Base-by-base conservation (phyloP, 2,113 vertebrate genomes). In the Salvelinus alpinus region DNA sequence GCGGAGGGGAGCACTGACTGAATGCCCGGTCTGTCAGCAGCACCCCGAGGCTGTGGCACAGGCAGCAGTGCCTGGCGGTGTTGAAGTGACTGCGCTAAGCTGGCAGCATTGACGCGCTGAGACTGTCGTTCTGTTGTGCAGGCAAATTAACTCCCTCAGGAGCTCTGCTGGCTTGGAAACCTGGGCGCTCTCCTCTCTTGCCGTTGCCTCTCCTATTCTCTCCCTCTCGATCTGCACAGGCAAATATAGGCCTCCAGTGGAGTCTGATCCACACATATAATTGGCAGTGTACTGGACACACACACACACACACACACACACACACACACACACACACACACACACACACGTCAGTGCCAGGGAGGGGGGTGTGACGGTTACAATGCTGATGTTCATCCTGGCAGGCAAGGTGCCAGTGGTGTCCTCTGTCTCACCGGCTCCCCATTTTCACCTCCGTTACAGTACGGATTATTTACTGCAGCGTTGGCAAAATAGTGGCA, bases 381-480 rank as follows among this genome's bases (percentile, higher is more conserved):
- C 34, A 64, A 34, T 82, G 29, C 54, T 48, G 66, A 78, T 78
- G 60, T 64, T 16, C 18, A n/a, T 64, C 47, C 74, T 70, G 77
- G 64, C 31, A 22, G 71, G 27, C 25, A 31, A 18, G 5, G 16
- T 13, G 31, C 27, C 18, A 20, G 29, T 27, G 44, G 78, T 77
- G 72, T 31, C 29, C 54, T 57, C 20, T 57, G 14, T 20, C 54
- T 57, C 24, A 27, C 5, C 13, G 14, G 7, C 54, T 57, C 24
- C 34, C 5, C 13, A 0, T 48, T 38, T 65, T 76, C 71, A 29
- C 72, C 64, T 57, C 78, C 79, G 81, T 85, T 82, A 83, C 25
- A 72, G 72, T 82, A 79, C 85, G 82, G 68, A 84, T 79, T 75
- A 73, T 87, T 87, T 84, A 85, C 77, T 80, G 73, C 73, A 54